Base-by-base conservation (phyloP, 2,113 vertebrate species). In the human (Homo sapiens) region DNA sequence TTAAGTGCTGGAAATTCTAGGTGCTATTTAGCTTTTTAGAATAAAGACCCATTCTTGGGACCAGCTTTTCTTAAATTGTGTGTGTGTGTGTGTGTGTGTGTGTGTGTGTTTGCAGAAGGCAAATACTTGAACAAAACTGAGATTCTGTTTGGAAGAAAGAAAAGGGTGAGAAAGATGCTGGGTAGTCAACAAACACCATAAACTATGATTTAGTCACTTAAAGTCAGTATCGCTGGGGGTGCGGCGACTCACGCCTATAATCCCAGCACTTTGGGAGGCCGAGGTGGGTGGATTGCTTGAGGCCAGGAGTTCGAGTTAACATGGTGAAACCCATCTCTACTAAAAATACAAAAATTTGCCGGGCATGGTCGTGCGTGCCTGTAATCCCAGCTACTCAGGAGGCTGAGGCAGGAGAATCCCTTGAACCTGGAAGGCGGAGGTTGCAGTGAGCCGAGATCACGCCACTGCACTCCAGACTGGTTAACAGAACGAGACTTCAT, bases 1-100 rank as follows among this genome's bases (percentile, higher is more conserved):
- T 80, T 87, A 86, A 86, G n/a, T 82, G 70, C 64, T 93, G 23
- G 64, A 86, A 73, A 75, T 93, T 73, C 70, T 27, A 72, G 32
- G 23, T 61, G n/a, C n/a, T 45, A 61, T 61, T 25, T 88, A 45
- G 35, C 18, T 68, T 82, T 86, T 66, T 64, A 94, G 9, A 94
- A n/a, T 68, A 48, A 90, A 87, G 32, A 72, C 61, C 22, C 45
- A 81, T 89, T 84, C 22, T 86, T 90, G 55, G 35, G 20, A 50
- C 90, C 68, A 81, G 50, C 48, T 76, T 52, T 68, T 45, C 18
- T 35, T 80, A 64, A 32, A 23, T 12, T 20, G 5, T 6, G 64
- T 52, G 45, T 87, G 73, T 55, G 30, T 52, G 70, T 83, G 52
- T 40, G 25, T 52, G 20, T 43, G 59, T 57, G 55, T 72, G 35